These are phyloP conservation scores for Chloroceryle aenea DNA, from an alignment of 2,113 vertebrate species.

Conservation along the genomic window DNA sequence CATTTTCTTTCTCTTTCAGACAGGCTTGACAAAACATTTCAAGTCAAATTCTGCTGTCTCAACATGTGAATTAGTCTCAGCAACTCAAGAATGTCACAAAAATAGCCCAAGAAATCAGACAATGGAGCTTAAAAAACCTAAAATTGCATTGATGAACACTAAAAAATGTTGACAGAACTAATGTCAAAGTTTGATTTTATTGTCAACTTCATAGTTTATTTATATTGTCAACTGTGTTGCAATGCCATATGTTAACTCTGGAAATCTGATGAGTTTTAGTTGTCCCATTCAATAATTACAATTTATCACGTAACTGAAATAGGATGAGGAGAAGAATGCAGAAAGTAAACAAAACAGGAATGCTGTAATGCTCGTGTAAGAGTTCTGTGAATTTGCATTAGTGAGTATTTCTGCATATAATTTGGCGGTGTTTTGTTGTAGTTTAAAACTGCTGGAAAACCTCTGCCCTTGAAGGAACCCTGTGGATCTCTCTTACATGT, in stretches of 20 bases:
- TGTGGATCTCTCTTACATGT: background rate
- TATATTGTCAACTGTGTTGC: background rate
- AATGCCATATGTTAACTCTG: background rate
- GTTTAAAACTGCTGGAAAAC: background rate
- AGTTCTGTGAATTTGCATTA: background rate
- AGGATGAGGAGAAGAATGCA: background rate
- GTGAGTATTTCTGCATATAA: background rate
- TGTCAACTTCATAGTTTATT: background rate
- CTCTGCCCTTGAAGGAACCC: background rate
- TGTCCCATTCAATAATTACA: background rate
- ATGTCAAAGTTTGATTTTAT: background rate
- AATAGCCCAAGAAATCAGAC: background rate
- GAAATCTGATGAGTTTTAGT: background rate
- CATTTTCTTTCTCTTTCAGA: background rate
- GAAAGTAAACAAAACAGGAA: background rate
- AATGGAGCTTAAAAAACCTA: background rate
- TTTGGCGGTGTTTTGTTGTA: background rate
- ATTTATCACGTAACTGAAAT: background rate
- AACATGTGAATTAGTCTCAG: background rate
- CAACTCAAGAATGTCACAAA: background rate
- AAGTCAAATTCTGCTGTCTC: background rate
- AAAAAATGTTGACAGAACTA: background rate
- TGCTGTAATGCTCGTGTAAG: background rate
- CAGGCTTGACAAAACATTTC: background rate
- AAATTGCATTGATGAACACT: background rate